Conservation (phyloP, 2,797 vertebrate species). For the Dicrostonyx torquatus region DNA sequence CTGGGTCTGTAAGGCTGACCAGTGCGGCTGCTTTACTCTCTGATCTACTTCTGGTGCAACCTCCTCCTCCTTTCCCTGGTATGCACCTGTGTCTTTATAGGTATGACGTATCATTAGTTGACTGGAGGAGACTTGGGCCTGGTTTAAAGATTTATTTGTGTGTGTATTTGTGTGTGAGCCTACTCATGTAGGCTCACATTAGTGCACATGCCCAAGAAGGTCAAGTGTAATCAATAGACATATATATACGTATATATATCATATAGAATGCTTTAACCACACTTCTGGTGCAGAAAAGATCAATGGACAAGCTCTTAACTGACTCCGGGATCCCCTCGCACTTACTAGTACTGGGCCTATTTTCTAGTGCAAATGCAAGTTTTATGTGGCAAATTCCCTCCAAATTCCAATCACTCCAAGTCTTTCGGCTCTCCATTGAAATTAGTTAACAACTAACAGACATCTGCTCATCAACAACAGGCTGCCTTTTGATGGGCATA, state of each 20-base stretch:
- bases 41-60: background rate
- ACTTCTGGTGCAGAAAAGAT: background rate
- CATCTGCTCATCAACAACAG: background rate
- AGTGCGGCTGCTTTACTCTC: too few species aligned
- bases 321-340: background rate
- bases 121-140: background rate
- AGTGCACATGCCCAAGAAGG: background rate
- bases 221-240: too few species aligned
- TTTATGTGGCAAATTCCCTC: background rate
- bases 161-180: background rate
- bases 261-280: background rate
- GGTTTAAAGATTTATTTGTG: background rate
- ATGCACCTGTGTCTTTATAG: background rate
- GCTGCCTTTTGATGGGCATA: background rate
- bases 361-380: background rate
- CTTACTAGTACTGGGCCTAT: accelerated
- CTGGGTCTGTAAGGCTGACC: too few species aligned
- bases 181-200: background rate
- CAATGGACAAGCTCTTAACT: background rate
- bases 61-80: background rate
- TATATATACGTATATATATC: too few species aligned
- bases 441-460: background rate
- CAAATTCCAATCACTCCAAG: background rate
- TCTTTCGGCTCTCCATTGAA: background rate
- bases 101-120: background rate